Conservation (phyloP, 2,797 vertebrate genomes). For the Epinephelus coioides region DNA sequence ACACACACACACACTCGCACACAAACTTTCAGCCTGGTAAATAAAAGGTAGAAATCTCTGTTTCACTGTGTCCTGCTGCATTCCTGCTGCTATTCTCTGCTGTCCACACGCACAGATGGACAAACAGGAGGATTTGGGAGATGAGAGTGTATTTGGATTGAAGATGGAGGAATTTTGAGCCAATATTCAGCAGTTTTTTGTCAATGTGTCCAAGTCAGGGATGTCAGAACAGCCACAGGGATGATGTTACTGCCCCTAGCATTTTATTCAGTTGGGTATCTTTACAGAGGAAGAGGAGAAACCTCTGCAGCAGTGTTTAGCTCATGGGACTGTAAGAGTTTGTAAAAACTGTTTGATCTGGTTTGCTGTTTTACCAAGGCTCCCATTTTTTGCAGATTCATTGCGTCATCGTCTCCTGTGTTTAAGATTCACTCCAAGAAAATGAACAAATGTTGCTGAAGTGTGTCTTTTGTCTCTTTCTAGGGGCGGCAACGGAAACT, state of each 20-base stretch:
- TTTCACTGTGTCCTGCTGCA: constrained; percentile 1
- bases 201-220: neutral
- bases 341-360: neutral
- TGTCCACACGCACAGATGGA: neutral
- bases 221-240: neutral
- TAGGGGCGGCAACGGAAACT: neutral
- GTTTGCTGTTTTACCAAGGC: neutral
- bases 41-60: constrained; percentile 27
- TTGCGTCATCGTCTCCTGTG: neutral
- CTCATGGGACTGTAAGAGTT: neutral
- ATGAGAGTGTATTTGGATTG: neutral
- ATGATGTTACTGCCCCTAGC: neutral
- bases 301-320: neutral
- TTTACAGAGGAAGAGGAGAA: neutral
- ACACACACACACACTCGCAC: constrained; percentile 1
- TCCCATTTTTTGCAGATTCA: neutral
- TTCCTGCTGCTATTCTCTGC: constrained; percentile 9
- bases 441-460: neutral
- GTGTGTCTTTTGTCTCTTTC: neutral
- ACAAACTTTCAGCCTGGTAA: constrained; percentile 29
- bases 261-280: neutral
- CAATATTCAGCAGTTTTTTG: neutral
- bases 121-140: neutral
- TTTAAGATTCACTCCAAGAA: neutral
- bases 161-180: neutral